Percentiles rank a stretch among this genome's conserved stretches.
These are phyloP conservation scores for Hestina assimilis DNA, from an alignment of 1,140 invertebrate genomes.

Conservation along the genomic window DNA sequence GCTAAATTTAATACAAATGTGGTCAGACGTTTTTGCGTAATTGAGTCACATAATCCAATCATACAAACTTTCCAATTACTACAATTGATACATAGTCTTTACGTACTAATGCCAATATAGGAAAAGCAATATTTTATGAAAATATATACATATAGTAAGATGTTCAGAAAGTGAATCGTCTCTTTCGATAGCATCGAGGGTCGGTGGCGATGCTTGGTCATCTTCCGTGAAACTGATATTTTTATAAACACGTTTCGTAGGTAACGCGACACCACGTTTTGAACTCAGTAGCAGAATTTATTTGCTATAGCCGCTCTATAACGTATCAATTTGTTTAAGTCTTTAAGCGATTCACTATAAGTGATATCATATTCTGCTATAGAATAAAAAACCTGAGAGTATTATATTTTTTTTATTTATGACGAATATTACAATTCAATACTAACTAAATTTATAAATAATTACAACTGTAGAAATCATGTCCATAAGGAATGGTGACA, in stretches of 20 bases:
- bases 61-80: no score
- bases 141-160: background rate
- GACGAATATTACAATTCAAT: background rate
- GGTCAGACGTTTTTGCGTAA: no score
- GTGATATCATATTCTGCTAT: background rate
- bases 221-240: slow-evolving; percentile 53
- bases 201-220: slow-evolving; percentile 22
- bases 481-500: no score
- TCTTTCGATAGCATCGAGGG: slow-evolving; percentile 14
- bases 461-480: no score
- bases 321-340: slow-evolving; percentile 44
- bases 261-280: slow-evolving; percentile 34
- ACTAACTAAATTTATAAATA: no score
- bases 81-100: no score
- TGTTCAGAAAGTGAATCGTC: background rate
- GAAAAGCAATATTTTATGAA: background rate
- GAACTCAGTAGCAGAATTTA: slow-evolving; percentile 46
- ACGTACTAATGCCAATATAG: no score
- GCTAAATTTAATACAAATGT: no score
- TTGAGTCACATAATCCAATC: no score
- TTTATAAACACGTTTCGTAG: slow-evolving; percentile 51
- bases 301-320: slow-evolving; percentile 37
- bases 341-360: slow-evolving; percentile 36
- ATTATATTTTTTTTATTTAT: no score
- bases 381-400: no score